Evolutionary conservation across 2,888 invertebrate species (phyloP).

Genomic region (Crocallis elinguaria): DNA sequence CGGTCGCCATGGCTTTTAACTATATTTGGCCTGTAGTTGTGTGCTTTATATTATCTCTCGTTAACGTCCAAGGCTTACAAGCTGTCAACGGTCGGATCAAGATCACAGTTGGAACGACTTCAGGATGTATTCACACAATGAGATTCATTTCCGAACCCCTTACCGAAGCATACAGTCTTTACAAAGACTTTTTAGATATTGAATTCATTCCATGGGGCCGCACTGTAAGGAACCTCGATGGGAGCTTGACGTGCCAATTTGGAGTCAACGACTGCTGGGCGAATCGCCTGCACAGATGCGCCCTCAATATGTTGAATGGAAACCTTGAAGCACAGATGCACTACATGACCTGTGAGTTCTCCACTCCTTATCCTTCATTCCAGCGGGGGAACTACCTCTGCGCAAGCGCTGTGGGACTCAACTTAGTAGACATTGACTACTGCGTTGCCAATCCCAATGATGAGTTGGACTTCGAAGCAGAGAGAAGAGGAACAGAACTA

Average conservation of each 20-base stretch:
- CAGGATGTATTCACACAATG: constrained; percentile 66
- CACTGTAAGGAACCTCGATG: constrained; percentile 50
- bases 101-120: constrained; percentile 61
- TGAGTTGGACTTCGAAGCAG: constrained; percentile 55
- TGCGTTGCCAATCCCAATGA: constrained; percentile 60
- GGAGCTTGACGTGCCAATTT: constrained; percentile 61
- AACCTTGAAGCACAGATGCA: constrained; percentile 62
- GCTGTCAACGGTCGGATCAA: constrained; percentile 64
- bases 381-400: constrained; percentile 58
- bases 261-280: constrained; percentile 68
- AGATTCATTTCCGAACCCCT: constrained; percentile 61
- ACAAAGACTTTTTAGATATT: constrained; percentile 61
- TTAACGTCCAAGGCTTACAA: constrained; percentile 44
- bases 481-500: constrained; percentile 51
- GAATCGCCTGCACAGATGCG: constrained; percentile 73
- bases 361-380: constrained; percentile 52
- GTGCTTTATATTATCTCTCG: constrained; percentile 38
- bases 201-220: constrained; percentile 78
- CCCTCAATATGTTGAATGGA: constrained; percentile 53
- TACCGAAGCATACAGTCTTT: constrained; percentile 55
- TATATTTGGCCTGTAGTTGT: constrained; percentile 23
- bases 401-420: constrained; percentile 57
- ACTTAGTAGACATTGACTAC: constrained; percentile 56
- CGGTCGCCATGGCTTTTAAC: constrained; percentile 46
- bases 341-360: constrained; percentile 73